Evolutionary conservation across 2,113 vertebrate species (phyloP), one percentile per base, ranked within the genome.

Genomic region (Malurus elegans): DNA sequence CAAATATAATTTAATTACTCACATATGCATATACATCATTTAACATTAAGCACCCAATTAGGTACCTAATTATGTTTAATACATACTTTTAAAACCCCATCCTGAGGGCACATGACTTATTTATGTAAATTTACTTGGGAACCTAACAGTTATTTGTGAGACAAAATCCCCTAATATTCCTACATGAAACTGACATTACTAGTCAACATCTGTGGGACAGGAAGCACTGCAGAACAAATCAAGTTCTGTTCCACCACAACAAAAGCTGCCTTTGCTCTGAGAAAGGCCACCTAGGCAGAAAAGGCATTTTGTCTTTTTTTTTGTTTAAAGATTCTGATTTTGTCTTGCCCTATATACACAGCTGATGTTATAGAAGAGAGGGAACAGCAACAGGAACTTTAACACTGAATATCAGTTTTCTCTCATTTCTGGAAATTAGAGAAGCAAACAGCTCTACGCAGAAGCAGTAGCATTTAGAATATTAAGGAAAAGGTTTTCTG

Each of bases 1-100:
- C 36, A 36, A 91, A 72, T 75, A 72, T 76, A 93, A 86, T 36
- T 90, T 91, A 94, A 95, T 89, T 85, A 85, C 48, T 85, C 69
- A 76, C 66, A 76, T 15, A 65, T 50, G 80, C 58, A 79, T 34
- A 65, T 47, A 73, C 25, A 72, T 62, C 62, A 85, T 20, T 74
- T 78, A 72, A 86, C 24, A 57, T 89, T 50, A 92, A 81, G 58
- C 17, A 95, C 42, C 8, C 62, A 91, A 25, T 88, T 79, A 95
- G 36, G 58, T 79, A 73, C 42, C 24, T 58, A 85, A 73, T 79
- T 79, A 62, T 26, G 23, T 47, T 73, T 32, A 88, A 76, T 54
- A 53, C 2, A 2, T 38, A 61, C 12, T 85, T 93, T 89, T 82
- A 82, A 50, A 91, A 73, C 17, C 9, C 11, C 21, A 25, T 42